phyloP scores from a whole-genome alignment of 2,888 invertebrate genomes.

The Diaprepes abbreviatus region DNA sequence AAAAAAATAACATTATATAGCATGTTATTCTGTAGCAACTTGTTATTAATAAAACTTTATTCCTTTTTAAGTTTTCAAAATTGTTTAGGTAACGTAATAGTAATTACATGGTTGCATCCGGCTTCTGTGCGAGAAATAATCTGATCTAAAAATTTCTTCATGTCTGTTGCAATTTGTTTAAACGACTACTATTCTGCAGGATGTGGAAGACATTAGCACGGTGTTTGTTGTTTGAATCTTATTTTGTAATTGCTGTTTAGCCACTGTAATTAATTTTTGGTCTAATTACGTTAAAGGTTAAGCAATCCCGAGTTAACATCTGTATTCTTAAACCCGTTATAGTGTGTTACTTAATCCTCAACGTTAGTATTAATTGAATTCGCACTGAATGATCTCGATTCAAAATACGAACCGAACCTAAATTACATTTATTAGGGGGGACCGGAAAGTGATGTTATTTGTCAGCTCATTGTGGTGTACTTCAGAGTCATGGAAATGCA shows the following conservation, averaged over 20 bases:
- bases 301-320: neutral
- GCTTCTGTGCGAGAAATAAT: conserved; percentile 31
- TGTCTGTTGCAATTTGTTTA: conserved; percentile 27
- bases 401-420: no score
- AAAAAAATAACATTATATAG: neutral
- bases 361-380: no score
- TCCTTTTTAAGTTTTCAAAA: conserved; percentile 21
- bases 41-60: conserved; percentile 1
- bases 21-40: neutral
- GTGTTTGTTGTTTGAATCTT: conserved; percentile 4
- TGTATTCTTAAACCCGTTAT: neutral
- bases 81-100: conserved; percentile 29
- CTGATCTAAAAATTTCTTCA: conserved; percentile 34
- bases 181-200: conserved; percentile 10
- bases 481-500: no score
- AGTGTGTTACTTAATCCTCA: no score
- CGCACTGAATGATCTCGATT: no score
- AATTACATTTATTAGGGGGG: no score
- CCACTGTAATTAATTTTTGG: conserved; percentile 9
- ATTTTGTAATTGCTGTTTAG: conserved; percentile 23
- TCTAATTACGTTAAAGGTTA: neutral
- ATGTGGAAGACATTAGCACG: conserved; percentile 28
- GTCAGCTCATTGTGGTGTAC: no score
- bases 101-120: conserved; percentile 29
- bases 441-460: no score